Conservation (phyloP, 2,113 vertebrate genomes). For the Nycticorax nycticorax region DNA sequence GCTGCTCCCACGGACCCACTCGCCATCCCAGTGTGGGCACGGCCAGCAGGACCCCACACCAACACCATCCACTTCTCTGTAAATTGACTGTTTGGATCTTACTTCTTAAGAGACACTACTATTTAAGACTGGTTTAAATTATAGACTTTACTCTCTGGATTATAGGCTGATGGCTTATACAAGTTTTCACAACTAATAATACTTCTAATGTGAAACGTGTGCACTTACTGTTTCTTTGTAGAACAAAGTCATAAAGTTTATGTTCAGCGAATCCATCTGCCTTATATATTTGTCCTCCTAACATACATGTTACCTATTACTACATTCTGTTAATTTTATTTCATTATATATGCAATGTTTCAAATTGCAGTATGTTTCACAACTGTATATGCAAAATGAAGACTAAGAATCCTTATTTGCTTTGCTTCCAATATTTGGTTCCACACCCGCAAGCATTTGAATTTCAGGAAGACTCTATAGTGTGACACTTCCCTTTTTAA, state of each 20-base stretch:
- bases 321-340: not conserved
- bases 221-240: not conserved
- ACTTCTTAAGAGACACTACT: not conserved
- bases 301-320: not conserved
- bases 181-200: not conserved
- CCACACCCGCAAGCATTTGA: not conserved
- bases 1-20: not conserved
- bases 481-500: not conserved
- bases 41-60: not conserved
- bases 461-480: not conserved
- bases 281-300: not conserved
- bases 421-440: not conserved
- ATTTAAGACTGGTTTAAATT: not conserved
- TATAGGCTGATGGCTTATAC: not conserved
- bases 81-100: not conserved
- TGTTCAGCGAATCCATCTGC: not conserved
- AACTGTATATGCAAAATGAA: not conserved
- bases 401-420: not conserved
- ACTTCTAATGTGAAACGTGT: not conserved
- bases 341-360: not conserved
- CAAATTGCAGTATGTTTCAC: too few species aligned
- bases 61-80: not conserved
- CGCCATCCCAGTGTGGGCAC: fast-evolving
- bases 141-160: not conserved
- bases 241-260: not conserved